phyloP scores from a whole-genome alignment of 2,797 vertebrate genomes.

The Girardinus metallicus region DNA sequence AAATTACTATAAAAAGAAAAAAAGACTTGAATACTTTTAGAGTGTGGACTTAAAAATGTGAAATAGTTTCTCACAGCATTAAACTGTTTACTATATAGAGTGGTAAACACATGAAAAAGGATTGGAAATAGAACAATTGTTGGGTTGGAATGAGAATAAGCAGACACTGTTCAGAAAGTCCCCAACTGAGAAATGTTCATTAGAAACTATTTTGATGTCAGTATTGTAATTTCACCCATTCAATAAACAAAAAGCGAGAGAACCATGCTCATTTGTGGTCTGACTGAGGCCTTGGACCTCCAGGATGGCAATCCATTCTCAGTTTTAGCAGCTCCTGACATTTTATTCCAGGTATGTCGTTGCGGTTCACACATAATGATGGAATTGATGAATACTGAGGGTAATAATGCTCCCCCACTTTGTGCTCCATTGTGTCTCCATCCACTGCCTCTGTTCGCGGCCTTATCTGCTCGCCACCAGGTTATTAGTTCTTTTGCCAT shows the following conservation, averaged over 20 bases:
- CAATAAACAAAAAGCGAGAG: background rate
- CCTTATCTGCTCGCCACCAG: slow-evolving; percentile 76
- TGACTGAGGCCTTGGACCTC: background rate
- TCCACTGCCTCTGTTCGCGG: slow-evolving; percentile 45
- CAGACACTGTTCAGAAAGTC: background rate
- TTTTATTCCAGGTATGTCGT: slow-evolving; percentile 6
- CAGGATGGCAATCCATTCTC: slow-evolving; percentile 2
- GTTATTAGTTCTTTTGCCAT: slow-evolving; percentile 82
- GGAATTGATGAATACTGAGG: slow-evolving; percentile 16
- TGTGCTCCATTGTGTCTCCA: slow-evolving; percentile 64
- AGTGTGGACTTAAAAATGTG: background rate
- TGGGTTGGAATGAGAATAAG: background rate
- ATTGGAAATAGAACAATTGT: background rate
- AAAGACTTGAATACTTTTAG: background rate
- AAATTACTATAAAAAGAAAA: background rate
- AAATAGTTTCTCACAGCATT: background rate
- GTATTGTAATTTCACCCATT: background rate
- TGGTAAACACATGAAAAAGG: background rate
- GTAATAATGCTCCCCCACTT: slow-evolving; percentile 24
- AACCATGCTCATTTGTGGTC: background rate
- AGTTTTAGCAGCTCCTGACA: background rate
- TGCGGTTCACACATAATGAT: background rate
- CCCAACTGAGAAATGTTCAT: background rate
- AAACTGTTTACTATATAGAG: background rate
- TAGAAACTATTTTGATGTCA: background rate